Percentiles rank a stretch among this genome's conserved stretches.
Conservation (phyloP, 2,113 vertebrate genomes). For the Struthidea cinerea region DNA sequence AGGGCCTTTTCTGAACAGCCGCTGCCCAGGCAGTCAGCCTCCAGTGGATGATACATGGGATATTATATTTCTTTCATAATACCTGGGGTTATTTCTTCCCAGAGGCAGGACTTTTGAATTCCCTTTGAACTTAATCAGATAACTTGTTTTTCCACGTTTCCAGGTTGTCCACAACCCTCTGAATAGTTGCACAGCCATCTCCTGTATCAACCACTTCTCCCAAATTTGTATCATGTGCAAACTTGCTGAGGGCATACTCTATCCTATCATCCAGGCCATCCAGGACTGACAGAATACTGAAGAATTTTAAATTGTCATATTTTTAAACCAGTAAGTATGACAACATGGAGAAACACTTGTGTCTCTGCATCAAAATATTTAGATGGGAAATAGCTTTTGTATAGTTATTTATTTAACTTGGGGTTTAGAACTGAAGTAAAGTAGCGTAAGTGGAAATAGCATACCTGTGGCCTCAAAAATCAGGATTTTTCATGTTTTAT, state of each 20-base stretch:
- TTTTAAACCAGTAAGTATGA: not conserved
- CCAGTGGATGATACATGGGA: not conserved
- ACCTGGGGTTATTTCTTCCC: not conserved
- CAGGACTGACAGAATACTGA: not conserved
- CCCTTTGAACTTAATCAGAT: not conserved
- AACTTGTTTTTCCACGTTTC: not conserved
- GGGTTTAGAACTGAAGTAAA: not conserved
- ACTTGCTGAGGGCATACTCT: not conserved
- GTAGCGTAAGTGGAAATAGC: not conserved
- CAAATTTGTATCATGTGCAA: not conserved
- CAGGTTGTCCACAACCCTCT: fast-evolving
- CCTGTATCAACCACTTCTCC: not conserved
- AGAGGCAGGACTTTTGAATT: not conserved
- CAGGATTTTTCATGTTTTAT: not conserved
- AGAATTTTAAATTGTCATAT: not conserved
- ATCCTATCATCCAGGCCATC: not conserved
- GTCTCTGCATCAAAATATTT: not conserved
- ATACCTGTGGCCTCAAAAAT: not conserved
- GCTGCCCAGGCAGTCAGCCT: not conserved
- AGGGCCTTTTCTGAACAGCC: not conserved
- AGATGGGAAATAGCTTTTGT: not conserved
- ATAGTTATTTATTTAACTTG: not conserved
- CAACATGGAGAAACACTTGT: not conserved
- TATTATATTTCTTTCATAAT: not conserved
- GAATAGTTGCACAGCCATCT: not conserved